Evolutionary conservation across 1,140 invertebrate genomes (phyloP), one percentile per base, ranked within the genome.

Genomic region (Andricus grossulariae): DNA sequence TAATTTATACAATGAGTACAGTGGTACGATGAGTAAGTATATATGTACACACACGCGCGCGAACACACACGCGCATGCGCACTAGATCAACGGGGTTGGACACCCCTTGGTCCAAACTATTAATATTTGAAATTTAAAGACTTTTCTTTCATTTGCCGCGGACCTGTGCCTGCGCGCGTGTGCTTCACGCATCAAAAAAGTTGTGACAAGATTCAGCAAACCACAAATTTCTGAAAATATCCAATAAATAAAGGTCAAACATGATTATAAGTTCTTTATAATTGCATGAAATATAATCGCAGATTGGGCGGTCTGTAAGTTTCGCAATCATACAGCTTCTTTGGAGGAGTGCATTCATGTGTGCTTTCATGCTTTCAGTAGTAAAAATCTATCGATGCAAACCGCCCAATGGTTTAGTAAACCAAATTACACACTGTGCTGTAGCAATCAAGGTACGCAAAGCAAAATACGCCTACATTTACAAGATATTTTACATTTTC

Each of bases 1-100:
- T 91, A 89, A 91, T 90, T 91, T 90, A 91, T 91, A 91, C 90
- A 91, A 91, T 91, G 89, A 90, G 88, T 90, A 90, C 84, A 89
- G 88, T 90, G 89, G 89, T 89, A 91, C 88, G 79, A 89, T 90
- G 87, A 88, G 80, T 81, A 16, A 71, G 52, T 80, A 79, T 79
- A 82, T 82, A 78, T 85, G 76, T 77, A 77, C 76, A 78, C 66
- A 74, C 80, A 82, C 71, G 45, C 76, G 83, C 75, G 77, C 80
- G 77, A 81, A 77, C 74, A 82, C 83, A 80, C 81, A 80, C 78
- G 71, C 54, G 32, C 60, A 66, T n/a, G 60, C 60, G 60, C 60
- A 66, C 13, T n/a, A 39, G 21, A 45, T 66, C 25, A 39, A 39
- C 51, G 19, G 10, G 72, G 54, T 85, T 84, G n/a, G 52, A 2